phyloP scores from a whole-genome alignment of 2,888 invertebrate species.

The Eupsilia transversa region DNA sequence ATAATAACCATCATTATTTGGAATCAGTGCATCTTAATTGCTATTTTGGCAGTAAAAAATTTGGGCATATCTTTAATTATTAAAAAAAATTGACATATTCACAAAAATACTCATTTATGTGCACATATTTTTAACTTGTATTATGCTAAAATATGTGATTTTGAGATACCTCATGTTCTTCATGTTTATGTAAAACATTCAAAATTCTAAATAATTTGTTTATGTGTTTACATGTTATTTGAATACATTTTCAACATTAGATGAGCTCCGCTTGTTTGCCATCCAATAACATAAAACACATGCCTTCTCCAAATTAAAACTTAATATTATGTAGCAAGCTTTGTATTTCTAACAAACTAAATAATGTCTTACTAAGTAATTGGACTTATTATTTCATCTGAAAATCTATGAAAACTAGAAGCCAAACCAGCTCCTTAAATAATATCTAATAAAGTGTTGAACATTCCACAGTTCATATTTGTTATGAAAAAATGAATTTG shows the following conservation, averaged over 20 bases:
- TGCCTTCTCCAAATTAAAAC: not conserved
- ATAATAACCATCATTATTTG: not conserved
- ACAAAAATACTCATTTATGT: not conserved
- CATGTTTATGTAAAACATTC: not conserved
- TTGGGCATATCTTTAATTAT: not conserved
- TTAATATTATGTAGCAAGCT: not conserved
- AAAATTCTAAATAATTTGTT: not conserved
- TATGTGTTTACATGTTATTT: conserved; percentile 5
- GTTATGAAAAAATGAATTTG: not conserved
- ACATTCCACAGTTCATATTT: not conserved
- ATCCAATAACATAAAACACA: not conserved
- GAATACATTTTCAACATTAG: not conserved
- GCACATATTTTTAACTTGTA: conserved; percentile 5
- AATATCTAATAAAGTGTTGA: not conserved
- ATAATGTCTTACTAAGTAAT: not conserved
- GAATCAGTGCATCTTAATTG: not conserved
- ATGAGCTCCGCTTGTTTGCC: not conserved
- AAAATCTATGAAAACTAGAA: not conserved
- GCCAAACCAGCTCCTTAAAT: not conserved
- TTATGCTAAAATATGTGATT: not conserved
- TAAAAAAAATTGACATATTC: too few relatives aligned
- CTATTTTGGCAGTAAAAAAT: not conserved
- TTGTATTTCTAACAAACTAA: not conserved
- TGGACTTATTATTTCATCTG: not conserved
- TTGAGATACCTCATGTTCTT: not conserved